Evolutionary conservation across 2,888 invertebrate genomes (phyloP).

Genomic region (Apoda limacodes): DNA sequence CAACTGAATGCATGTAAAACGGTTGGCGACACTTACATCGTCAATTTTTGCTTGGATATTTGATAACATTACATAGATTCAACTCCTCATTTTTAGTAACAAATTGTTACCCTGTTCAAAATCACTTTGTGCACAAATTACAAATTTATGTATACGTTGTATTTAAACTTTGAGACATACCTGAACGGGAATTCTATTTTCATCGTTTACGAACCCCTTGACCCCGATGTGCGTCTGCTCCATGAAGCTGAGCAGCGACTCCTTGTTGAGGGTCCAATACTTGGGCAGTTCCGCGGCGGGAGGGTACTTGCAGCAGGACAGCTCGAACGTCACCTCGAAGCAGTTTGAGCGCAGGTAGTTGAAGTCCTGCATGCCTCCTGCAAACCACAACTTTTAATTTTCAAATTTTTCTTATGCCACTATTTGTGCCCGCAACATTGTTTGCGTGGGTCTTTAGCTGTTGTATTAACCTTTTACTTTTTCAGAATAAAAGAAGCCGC

Average conservation of each 20-base stretch:
- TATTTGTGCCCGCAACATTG: neutral
- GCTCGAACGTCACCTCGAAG: slow-evolving; percentile 96
- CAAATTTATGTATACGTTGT: no score
- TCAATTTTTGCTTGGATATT: no score
- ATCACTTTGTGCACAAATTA: no score
- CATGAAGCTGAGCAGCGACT: slow-evolving; percentile 85
- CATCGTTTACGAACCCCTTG: slow-evolving; percentile 74
- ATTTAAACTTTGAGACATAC: no score
- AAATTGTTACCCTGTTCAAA: no score
- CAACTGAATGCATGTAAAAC: no score
- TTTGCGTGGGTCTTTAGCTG: neutral
- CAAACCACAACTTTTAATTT: slow-evolving; percentile 1
- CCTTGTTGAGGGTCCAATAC: slow-evolving; percentile 90
- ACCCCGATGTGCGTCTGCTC: slow-evolving; percentile 81
- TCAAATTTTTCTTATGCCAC: no score
- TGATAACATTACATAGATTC: no score
- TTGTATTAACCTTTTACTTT: no score
- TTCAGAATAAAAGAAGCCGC: no score
- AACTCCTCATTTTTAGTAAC: no score
- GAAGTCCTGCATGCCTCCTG: slow-evolving; percentile 98
- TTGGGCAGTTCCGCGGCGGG: slow-evolving; percentile 72
- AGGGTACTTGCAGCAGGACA: slow-evolving; percentile 97
- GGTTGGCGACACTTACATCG: no score
- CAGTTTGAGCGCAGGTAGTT: slow-evolving; percentile 96
- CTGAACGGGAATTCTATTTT: slow-evolving; percentile 72